Evolutionary conservation across 2,888 invertebrate species (phyloP).

Genomic region (Homarus gammarus): DNA sequence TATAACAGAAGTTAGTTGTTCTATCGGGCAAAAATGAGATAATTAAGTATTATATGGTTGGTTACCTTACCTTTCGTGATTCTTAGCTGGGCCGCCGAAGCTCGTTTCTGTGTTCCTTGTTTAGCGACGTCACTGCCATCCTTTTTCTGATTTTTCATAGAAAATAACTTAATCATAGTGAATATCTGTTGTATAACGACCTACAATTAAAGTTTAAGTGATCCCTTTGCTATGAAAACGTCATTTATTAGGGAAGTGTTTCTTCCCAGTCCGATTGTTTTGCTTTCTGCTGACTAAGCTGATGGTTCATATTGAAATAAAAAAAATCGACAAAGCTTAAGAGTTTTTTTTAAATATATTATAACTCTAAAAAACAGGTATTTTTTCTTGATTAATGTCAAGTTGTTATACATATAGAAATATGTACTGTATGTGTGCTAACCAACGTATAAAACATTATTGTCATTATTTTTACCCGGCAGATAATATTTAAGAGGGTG

Average conservation of each 20-base stretch:
- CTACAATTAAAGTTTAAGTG: slow-evolving; percentile 34
- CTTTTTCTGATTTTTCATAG: slow-evolving; percentile 98
- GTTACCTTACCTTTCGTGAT: slow-evolving; percentile 92
- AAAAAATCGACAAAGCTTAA: background rate
- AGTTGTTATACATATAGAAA: too few relatives aligned
- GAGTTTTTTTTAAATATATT: too few relatives aligned
- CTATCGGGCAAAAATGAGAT: too few relatives aligned
- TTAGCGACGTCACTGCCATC: slow-evolving; percentile 93
- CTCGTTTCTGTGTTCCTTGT: slow-evolving; percentile 90
- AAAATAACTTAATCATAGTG: slow-evolving; percentile 97
- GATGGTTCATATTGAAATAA: slow-evolving; percentile 3
- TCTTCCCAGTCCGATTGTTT: slow-evolving; percentile 57
- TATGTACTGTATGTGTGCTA: too few relatives aligned
- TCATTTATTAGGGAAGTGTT: slow-evolving; percentile 36
- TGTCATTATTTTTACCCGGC: too few relatives aligned
- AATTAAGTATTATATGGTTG: too few relatives aligned
- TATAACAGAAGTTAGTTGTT: too few relatives aligned
- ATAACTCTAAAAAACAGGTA: too few relatives aligned
- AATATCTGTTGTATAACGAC: slow-evolving; percentile 35
- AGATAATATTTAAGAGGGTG: too few relatives aligned
- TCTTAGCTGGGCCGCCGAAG: slow-evolving; percentile 97
- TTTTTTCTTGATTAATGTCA: too few relatives aligned
- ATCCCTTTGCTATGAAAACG: slow-evolving; percentile 37
- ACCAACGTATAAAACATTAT: too few relatives aligned
- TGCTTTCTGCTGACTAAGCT: slow-evolving; percentile 41